Evolutionary conservation across 1,140 invertebrate genomes (phyloP), one percentile per base, ranked within the genome.

Genomic region (Trichogramma pretiosum): DNA sequence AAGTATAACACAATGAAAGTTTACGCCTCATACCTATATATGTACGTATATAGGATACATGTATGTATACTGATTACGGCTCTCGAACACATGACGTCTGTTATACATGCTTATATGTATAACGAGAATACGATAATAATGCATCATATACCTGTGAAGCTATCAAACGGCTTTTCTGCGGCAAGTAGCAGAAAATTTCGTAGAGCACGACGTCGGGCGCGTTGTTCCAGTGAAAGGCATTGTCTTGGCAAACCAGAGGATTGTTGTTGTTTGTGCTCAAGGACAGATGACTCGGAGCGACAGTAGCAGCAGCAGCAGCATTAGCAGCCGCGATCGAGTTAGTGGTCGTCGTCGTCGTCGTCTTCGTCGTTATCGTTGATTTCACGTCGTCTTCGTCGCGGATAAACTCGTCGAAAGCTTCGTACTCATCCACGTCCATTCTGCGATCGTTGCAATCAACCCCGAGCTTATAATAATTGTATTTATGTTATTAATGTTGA

Each of bases 141-240:
- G 24, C 11, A 46, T 30, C 17, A 47, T 46, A 45, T 63, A 70
- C 69, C 63, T 77, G 75, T 8, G 77, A 77, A 26, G 78, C 77
- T 61, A 59, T 72, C 38, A 81, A 67, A 60, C 74, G 70, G 58
- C 77, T 77, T 52, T 73, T 61, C 45, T 70, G 64, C 1, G 74
- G 64, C 47, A 82, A 64, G 61, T 80, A 78, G 17, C 75, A 77
- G 60, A 79, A 77, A 53, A 82, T 74, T 62, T 81, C 76, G 30
- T 80, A 71, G 53, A 81, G 70, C 53, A 80, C 74, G 46, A 82
- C 74, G 60, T 74, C 79, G 49, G 80, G 80, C 52, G 81, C 62
- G 56, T 70, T 72, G 50, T 72, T 72, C 76, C 77, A 78, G 57
- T 62, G 58, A 38, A 61, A 60, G 33, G 47, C 38, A 26, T 35